Conservation (phyloP, 2,888 invertebrate genomes). For the Escarpia spicata region DNA sequence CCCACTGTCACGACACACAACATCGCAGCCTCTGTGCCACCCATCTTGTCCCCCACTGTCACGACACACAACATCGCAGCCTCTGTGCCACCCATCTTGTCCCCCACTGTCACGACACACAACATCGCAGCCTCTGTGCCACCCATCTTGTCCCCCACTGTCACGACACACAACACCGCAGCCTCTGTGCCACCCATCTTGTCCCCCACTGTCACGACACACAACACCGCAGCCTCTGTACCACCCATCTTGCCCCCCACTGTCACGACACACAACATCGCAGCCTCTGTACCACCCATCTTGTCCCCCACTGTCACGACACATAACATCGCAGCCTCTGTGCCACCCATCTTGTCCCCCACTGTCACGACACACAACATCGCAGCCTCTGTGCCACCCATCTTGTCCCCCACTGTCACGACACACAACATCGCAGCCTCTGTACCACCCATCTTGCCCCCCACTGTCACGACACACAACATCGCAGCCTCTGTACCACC, state of each 20-base stretch:
- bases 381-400: conserved; percentile 26
- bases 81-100: conserved; percentile 27
- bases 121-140: conserved; percentile 26
- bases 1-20: neutral
- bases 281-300: conserved; percentile 28
- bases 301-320: neutral
- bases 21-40: conserved; percentile 22
- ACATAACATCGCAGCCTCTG: conserved; percentile 25
- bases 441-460: conserved; percentile 27
- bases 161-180: conserved; percentile 13
- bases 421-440: conserved; percentile 24
- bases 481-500: conserved; percentile 24
- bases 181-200: conserved; percentile 28
- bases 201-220: neutral
- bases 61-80: conserved; percentile 20
- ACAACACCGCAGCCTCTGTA: conserved; percentile 27
- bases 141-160: conserved; percentile 24
- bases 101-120: neutral
- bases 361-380: conserved; percentile 13
- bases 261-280: conserved; percentile 18
- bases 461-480: neutral
- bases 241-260: conserved; percentile 23
- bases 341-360: conserved; percentile 24
- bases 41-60: conserved; percentile 24
- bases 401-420: neutral